A percentile compares a stretch with the other conserved stretches of the same genome.
Evolutionary conservation across 2,797 vertebrate species (phyloP).

Genomic region (Falco novaeseelandiae): DNA sequence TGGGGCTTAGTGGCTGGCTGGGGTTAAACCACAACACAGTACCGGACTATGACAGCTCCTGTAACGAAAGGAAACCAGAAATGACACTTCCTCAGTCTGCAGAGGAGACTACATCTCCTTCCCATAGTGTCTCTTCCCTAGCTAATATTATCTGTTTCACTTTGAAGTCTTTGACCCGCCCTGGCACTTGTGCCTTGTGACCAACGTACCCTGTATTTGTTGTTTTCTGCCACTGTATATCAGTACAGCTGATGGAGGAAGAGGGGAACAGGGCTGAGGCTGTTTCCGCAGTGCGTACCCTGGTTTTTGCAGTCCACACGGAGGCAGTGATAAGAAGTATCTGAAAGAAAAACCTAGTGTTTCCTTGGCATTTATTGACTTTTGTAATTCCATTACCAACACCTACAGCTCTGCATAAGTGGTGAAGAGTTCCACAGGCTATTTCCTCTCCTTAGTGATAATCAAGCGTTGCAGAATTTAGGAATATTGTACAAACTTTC

Average conservation of each 20-base stretch:
- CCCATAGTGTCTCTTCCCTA: not conserved
- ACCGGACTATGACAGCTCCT: not conserved
- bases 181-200: not conserved
- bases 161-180: not conserved
- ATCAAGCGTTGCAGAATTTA: not conserved
- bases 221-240: not conserved
- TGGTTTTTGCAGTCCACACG: not conserved
- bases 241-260: not conserved
- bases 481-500: not conserved
- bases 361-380: constrained; percentile 22
- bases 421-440: not conserved
- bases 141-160: not conserved
- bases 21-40: no score
- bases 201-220: not conserved
- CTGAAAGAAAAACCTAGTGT: not conserved
- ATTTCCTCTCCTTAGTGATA: constrained; percentile 17
- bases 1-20: no score
- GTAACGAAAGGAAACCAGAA: not conserved
- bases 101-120: not conserved
- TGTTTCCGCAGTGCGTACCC: not conserved
- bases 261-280: not conserved
- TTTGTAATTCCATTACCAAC: not conserved
- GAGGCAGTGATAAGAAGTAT: not conserved
- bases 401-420: constrained; percentile 9
- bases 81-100: not conserved